phyloP scores from a whole-genome alignment of 2,113 vertebrate species.

The Spermophilus dauricus region DNA sequence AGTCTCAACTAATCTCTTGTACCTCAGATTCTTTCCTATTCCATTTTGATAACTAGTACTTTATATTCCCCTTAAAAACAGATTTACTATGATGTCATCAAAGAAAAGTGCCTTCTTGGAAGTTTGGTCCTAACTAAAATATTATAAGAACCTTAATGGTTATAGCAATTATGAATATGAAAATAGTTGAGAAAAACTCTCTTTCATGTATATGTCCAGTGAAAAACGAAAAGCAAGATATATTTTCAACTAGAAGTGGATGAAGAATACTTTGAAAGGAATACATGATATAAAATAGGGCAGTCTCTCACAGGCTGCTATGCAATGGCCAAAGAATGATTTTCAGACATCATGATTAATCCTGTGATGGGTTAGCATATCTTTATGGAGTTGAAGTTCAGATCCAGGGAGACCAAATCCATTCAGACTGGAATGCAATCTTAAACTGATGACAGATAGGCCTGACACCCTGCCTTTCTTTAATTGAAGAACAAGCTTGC shows the following conservation, averaged over 20 bases:
- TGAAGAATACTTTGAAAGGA: background rate
- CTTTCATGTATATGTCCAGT: background rate
- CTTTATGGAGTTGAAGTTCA: background rate
- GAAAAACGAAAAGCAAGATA: background rate
- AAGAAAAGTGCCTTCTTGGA: background rate
- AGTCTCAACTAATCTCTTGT: background rate
- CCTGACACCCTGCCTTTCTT: background rate
- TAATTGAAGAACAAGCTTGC: background rate
- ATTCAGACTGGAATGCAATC: slow-evolving; percentile 4
- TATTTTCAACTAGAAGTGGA: background rate
- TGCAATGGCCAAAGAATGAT: background rate
- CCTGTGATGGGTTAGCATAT: background rate
- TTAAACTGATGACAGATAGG: background rate
- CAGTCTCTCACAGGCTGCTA: background rate
- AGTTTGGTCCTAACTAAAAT: background rate
- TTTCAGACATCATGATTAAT: slow-evolving; percentile 22
- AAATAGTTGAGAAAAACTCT: background rate
- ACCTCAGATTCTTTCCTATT: background rate
- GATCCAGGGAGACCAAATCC: background rate
- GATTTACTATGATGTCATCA: background rate
- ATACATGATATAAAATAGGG: background rate
- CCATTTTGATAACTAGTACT: background rate
- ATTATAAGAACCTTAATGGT: background rate
- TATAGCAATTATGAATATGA: background rate
- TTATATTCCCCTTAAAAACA: background rate